Evolutionary conservation across 2,113 vertebrate species (phyloP).

Genomic region (Lophura nycthemera): DNA sequence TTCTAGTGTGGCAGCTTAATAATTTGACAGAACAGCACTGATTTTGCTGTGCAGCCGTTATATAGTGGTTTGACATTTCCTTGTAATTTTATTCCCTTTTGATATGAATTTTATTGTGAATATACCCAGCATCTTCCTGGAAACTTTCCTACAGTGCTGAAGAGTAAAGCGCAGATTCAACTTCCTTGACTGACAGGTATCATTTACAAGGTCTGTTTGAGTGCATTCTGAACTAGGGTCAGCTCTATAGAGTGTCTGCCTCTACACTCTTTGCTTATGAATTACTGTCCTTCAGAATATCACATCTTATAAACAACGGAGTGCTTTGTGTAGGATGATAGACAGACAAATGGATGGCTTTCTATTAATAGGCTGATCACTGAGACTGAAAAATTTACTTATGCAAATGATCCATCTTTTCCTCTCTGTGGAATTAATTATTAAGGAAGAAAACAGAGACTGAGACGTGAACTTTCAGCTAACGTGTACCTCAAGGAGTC

Average conservation of each 20-base stretch:
- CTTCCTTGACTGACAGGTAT: background rate
- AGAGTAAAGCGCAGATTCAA: background rate
- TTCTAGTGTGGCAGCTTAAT: background rate
- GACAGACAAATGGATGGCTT: slow-evolving; percentile 48
- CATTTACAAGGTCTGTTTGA: background rate
- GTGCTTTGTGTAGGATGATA: slow-evolving; percentile 32
- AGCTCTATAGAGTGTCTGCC: background rate
- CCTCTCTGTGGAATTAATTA: slow-evolving; percentile 53
- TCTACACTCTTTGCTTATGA: background rate
- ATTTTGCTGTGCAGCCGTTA: background rate
- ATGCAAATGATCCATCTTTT: slow-evolving; percentile 56
- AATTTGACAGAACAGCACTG: background rate
- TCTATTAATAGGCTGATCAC: slow-evolving; percentile 60
- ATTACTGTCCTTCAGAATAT: slow-evolving; percentile 35
- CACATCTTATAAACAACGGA: background rate
- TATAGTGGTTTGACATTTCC: background rate
- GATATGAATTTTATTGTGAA: background rate
- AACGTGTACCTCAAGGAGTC: background rate
- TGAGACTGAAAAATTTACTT: slow-evolving; percentile 50
- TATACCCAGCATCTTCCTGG: background rate
- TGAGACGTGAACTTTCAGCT: background rate
- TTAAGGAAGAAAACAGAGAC: slow-evolving; percentile 29
- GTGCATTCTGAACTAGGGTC: background rate
- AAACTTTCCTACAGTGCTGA: background rate
- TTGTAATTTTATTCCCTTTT: background rate